phyloP scores from a whole-genome alignment of 2,888 invertebrate species.

The Coelopa pilipes region DNA sequence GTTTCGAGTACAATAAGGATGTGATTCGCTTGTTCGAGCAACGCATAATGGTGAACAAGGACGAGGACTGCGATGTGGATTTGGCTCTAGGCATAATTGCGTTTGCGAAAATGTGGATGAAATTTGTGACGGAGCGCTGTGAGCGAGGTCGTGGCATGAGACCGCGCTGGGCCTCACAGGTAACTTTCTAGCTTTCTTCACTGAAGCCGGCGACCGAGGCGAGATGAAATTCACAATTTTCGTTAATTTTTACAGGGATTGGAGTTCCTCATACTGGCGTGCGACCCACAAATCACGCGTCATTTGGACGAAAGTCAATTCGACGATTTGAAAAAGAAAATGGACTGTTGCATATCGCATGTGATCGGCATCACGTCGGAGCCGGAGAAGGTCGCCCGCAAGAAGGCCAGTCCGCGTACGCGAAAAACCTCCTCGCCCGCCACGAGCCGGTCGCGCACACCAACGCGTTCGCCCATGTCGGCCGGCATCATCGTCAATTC shows the following conservation, averaged over 20 bases:
- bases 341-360: constrained; percentile 89
- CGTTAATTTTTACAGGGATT: constrained; percentile 71
- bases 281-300: constrained; percentile 84
- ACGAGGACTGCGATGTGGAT: constrained; percentile 60
- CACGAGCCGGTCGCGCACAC: constrained; percentile 63
- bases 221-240: background rate
- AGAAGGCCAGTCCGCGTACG: constrained; percentile 65
- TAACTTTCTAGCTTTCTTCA: background rate
- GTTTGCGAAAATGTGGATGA: constrained; percentile 89
- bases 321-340: constrained; percentile 78
- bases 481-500: constrained; percentile 62
- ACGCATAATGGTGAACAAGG: constrained; percentile 65
- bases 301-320: constrained; percentile 82
- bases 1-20: constrained; percentile 79
- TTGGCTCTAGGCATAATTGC: constrained; percentile 73
- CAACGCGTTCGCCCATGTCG: constrained; percentile 67
- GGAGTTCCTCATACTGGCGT: constrained; percentile 86
- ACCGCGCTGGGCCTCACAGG: constrained; percentile 85
- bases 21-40: constrained; percentile 69
- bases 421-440: constrained; percentile 66
- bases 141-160: constrained; percentile 83
- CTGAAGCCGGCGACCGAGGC: no score
- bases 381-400: constrained; percentile 64
- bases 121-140: constrained; percentile 84
- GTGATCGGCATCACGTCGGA: constrained; percentile 77